Evolutionary conservation across 2,797 vertebrate species (phyloP), one percentile per base, ranked within the genome.

Genomic region (Eulemur rubriventer): DNA sequence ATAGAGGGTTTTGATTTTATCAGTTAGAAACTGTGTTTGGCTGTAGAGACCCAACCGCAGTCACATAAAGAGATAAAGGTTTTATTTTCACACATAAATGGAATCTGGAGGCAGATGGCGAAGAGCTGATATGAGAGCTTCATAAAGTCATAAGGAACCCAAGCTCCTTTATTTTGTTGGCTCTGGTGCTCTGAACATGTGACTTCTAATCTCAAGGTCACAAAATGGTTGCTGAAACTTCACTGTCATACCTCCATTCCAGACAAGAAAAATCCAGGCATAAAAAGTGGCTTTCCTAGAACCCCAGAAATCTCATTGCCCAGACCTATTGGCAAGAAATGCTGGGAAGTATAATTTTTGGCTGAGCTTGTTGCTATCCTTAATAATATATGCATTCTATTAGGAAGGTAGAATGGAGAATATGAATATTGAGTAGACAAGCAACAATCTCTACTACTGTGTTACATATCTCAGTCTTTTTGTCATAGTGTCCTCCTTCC

Each of bases 21-120:
- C 52, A 81, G 41, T 88, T 85, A 81, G 46, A 95, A 91, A 91
- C 90, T 82, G 26, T 78, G 9, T 86, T 79, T 82, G 67, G 20
- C 30, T 86, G 16, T 86, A 90, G 11, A 89, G 59, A 90, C 24
- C 75, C 75, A 96, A n/a, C 28, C 33, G 52, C n/a, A 89, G 35
- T 26, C 63, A 6, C 14, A 69, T 65, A 69, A 52, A 85, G 35
- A 43, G 8, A 63, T 41, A 79, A 91, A 41, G 9, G 41, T 79
- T 89, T 65, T 70, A 72, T 87, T 87, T 93, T 20, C 61, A 61
- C 75, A 78, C 17, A 65, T 48, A 78, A 78, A 57, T 43, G n/a
- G 38, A 78, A 90, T 57, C 38, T 61, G 46, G 46, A 82, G 18
- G 4, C 35, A 48, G 43, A 2, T 4, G 12, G 9, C 10, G 0